Evolutionary conservation across 2,888 invertebrate species (phyloP).

Genomic region (Euproctis similis): DNA sequence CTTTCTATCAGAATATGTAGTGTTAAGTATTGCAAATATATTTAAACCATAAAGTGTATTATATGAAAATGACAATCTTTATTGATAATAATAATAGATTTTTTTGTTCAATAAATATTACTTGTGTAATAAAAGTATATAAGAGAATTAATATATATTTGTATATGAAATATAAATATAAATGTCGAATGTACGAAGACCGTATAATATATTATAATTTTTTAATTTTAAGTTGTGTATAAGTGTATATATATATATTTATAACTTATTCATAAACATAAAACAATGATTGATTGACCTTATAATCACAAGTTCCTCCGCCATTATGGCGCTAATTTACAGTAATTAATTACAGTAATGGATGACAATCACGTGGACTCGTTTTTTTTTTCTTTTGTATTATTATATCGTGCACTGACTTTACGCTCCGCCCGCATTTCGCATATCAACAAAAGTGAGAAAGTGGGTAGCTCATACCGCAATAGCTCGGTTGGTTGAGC

Average conservation of each 20-base stretch:
- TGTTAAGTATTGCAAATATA: not conserved
- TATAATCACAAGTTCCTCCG: slow-evolving; percentile 21
- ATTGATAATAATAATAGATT: slow-evolving; percentile 1
- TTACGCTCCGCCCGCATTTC: too few species aligned
- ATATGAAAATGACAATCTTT: slow-evolving; percentile 3
- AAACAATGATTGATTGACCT: slow-evolving; percentile 2
- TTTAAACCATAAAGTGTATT: not conserved
- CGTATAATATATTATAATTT: slow-evolving; percentile 13
- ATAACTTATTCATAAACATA: not conserved
- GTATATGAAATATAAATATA: slow-evolving; percentile 14
- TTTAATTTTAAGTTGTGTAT: slow-evolving; percentile 17
- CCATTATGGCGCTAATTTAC: slow-evolving; percentile 4
- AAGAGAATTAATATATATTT: slow-evolving; percentile 25
- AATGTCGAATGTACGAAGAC: slow-evolving; percentile 23
- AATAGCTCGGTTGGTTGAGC: too few species aligned
- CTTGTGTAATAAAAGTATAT: slow-evolving; percentile 1
- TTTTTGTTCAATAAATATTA: not conserved
- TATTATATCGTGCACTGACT: too few species aligned
- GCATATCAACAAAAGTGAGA: too few species aligned
- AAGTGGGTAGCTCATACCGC: too few species aligned
- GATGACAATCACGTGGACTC: too few species aligned
- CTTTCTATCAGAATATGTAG: too few species aligned
- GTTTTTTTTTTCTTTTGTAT: too few species aligned
- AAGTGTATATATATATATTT: slow-evolving; percentile 1
- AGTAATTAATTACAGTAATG: too few species aligned